Evolutionary conservation across 2,797 vertebrate species (phyloP).

Genomic region (Denticeps clupeoides): DNA sequence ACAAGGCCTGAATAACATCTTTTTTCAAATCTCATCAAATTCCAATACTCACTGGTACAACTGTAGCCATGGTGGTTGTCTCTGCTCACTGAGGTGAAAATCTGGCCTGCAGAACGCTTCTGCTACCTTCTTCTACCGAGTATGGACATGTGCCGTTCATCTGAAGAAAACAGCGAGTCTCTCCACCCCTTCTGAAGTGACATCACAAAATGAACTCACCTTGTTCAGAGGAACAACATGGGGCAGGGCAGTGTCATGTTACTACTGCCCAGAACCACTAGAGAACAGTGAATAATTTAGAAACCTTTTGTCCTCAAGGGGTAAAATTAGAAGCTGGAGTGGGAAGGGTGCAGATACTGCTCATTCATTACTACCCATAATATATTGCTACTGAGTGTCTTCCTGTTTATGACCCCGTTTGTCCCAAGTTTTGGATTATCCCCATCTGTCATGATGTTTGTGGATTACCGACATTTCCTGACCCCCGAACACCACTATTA

Average conservation of each 20-base stretch:
- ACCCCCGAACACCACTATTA: too few species aligned
- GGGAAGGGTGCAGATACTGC: slow-evolving; percentile 20
- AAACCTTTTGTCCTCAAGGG: slow-evolving; percentile 32
- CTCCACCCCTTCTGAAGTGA: too few species aligned
- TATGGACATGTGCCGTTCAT: too few species aligned
- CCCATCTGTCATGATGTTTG: too few species aligned
- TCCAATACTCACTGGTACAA: slow-evolving; percentile 53
- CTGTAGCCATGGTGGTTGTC: slow-evolving; percentile 44
- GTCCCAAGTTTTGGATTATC: too few species aligned
- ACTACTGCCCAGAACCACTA: slow-evolving; percentile 22
- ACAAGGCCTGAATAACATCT: too few species aligned
- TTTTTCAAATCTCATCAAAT: neutral
- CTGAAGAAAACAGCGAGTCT: too few species aligned
- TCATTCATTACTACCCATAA: too few species aligned
- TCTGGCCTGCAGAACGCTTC: neutral
- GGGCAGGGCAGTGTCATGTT: slow-evolving; percentile 32
- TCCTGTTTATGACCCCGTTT: too few species aligned
- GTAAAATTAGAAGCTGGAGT: slow-evolving; percentile 45
- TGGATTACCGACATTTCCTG: too few species aligned
- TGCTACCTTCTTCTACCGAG: slow-evolving; percentile 31
- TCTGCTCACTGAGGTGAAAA: slow-evolving; percentile 9
- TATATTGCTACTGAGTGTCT: too few species aligned
- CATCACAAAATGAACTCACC: slow-evolving; percentile 32
- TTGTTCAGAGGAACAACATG: too few species aligned
- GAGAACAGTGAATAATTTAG: slow-evolving; percentile 34